Evolutionary conservation across 64 coral and sea anemone species (phyloP).

Genomic region (Stylophora pistillata): DNA sequence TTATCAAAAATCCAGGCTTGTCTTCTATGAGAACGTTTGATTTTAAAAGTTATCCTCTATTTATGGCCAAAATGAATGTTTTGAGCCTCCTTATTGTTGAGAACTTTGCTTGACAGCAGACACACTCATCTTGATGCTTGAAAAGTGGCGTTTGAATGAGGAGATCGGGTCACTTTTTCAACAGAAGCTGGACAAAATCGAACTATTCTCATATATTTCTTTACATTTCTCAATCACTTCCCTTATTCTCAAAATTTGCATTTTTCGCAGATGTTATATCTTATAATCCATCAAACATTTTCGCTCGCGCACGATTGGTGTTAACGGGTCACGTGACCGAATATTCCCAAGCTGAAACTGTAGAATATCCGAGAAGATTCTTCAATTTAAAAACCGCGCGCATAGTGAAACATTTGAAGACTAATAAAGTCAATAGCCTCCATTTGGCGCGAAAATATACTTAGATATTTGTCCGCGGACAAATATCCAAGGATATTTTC

Average conservation of each 20-base stretch:
- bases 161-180: conserved; percentile 19
- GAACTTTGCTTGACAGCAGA: neutral
- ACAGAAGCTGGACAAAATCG: conserved; percentile 23
- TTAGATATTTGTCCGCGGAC: neutral
- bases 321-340: no score
- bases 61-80: neutral
- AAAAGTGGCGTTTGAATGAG: conserved; percentile 35
- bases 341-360: neutral
- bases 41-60: conserved; percentile 1
- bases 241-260: conserved; percentile 14
- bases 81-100: neutral
- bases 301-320: no score
- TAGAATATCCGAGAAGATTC: neutral
- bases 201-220: neutral
- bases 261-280: neutral
- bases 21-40: conserved; percentile 9
- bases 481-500: no score
- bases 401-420: neutral
- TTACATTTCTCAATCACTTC: neutral
- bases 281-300: no score
- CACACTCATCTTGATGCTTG: conserved; percentile 21
- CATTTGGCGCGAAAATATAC: neutral
- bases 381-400: no score
- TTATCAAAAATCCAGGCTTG: conserved; percentile 3
- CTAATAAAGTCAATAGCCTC: neutral